phyloP scores from a whole-genome alignment of 2,797 vertebrate species.

The Enteromius mattozi region DNA sequence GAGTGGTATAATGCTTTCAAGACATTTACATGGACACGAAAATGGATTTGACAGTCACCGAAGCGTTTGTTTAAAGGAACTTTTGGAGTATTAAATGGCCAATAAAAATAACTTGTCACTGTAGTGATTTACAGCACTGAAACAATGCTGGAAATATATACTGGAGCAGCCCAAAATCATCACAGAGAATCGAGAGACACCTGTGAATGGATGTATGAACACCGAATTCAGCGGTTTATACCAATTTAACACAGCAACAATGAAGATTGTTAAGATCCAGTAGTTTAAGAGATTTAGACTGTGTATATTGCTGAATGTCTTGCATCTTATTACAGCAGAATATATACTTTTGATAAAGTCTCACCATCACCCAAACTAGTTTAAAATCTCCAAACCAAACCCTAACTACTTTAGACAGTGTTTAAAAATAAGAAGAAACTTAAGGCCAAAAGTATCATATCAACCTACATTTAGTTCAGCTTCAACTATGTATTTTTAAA shows the following conservation, averaged over 20 bases:
- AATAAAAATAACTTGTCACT: slow-evolving; percentile 17
- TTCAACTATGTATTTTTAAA: background rate
- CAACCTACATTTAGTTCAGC: background rate
- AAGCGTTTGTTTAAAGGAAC: slow-evolving; percentile 6
- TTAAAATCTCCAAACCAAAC: background rate
- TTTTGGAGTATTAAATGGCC: background rate
- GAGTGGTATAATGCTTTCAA: slow-evolving; percentile 12
- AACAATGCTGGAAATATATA: background rate
- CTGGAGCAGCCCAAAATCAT: background rate
- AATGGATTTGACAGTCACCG: slow-evolving; percentile 21
- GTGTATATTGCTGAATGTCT: background rate
- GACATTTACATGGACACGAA: slow-evolving; percentile 4
- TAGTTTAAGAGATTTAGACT: background rate
- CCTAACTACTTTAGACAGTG: background rate
- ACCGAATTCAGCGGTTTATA: too few relatives aligned
- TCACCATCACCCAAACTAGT: background rate
- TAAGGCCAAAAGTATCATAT: background rate
- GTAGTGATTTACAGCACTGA: background rate
- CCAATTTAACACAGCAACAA: background rate
- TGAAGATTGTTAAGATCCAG: background rate
- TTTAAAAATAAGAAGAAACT: background rate
- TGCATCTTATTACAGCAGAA: background rate
- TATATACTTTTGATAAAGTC: background rate
- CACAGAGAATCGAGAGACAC: background rate
- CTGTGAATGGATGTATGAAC: background rate